Evolutionary conservation across 2,113 vertebrate species (phyloP).

Genomic region (Pangasianodon gigas): DNA sequence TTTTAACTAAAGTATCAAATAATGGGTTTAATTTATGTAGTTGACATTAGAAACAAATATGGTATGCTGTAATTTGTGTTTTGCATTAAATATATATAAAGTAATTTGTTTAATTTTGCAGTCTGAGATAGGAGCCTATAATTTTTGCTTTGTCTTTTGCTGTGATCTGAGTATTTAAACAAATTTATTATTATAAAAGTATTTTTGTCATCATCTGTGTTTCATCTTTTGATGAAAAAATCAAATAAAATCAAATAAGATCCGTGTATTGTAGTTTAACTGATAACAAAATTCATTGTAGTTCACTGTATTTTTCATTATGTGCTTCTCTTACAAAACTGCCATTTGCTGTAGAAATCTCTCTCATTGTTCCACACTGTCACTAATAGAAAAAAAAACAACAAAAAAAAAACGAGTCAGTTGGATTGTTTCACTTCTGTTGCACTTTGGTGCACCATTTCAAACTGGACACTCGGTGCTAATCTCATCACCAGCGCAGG

Average conservation of each 20-base stretch:
- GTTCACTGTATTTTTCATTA: not conserved
- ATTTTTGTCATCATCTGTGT: not conserved
- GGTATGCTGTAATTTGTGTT: not conserved
- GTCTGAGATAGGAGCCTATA: not conserved
- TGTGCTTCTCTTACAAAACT: not conserved
- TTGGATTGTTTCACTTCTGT: slow-evolving; percentile 40
- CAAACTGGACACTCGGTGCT: slow-evolving; percentile 53
- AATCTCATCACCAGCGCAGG: slow-evolving; percentile 57
- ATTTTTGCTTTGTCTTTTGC: not conserved
- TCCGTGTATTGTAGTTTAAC: not conserved
- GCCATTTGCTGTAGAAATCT: not conserved
- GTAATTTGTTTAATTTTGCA: not conserved
- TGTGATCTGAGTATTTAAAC: not conserved
- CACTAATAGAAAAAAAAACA: slow-evolving; percentile 16
- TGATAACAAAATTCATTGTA: not conserved
- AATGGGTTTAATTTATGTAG: not conserved
- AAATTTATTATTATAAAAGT: not conserved
- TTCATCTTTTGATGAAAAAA: not conserved
- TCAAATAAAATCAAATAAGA: not conserved
- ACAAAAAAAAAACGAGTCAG: slow-evolving; percentile 40
- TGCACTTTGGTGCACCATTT: slow-evolving; percentile 45
- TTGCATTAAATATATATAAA: not conserved
- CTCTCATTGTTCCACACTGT: slow-evolving; percentile 1
- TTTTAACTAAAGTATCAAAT: not conserved
- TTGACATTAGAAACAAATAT: not conserved